Evolutionary conservation across 2,888 invertebrate species (phyloP), one percentile per base, ranked within the genome.

Genomic region (Phymatocera aterrima): DNA sequence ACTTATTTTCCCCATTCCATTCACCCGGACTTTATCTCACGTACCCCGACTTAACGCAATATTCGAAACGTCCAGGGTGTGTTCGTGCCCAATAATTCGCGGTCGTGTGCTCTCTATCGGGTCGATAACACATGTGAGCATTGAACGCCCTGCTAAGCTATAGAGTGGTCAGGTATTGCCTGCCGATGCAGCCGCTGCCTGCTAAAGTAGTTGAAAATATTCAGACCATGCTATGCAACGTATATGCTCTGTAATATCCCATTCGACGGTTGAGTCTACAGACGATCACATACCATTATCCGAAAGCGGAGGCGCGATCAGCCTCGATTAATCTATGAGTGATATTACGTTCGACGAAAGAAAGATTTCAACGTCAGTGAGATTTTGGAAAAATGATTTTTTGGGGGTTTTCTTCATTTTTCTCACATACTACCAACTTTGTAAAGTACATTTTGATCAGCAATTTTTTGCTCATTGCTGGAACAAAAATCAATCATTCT

Each of bases 121-220:
- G 18, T 68, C 68, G 43, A 68, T 68, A 24, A 10, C 68, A 68
- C n/a, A 68, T 68, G 24, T 24, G 24, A 28, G 68, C 37, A 64
- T 37, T 43, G 68, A 68, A 68, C 37, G 68, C 40, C 24, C 21
- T 68, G 46, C 24, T 43, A 68, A 15, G 12, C 21, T 46, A 68
- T 21, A 46, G 28, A 43, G 12, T 46, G 46, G 24, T 43, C 12
- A 24, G 68, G 68, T 21, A 46, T 46, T 28, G 24, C 46, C 21
- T 4, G 46, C 12, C 21, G 10, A 64, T 64, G 37, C 61, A 18
- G 68, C 18, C 10, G 65, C 65, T 65, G 37, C 24, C 43, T n/a
- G 43, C 28, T 8, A 15, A 68, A 43, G 24, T 68, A 68, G 10
- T 24, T 43, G 46, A 46, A 43, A 68, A 68, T 68, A 68, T 68